Base-by-base conservation (phyloP, 2,113 vertebrate species). In the Eulemur rufifrons region DNA sequence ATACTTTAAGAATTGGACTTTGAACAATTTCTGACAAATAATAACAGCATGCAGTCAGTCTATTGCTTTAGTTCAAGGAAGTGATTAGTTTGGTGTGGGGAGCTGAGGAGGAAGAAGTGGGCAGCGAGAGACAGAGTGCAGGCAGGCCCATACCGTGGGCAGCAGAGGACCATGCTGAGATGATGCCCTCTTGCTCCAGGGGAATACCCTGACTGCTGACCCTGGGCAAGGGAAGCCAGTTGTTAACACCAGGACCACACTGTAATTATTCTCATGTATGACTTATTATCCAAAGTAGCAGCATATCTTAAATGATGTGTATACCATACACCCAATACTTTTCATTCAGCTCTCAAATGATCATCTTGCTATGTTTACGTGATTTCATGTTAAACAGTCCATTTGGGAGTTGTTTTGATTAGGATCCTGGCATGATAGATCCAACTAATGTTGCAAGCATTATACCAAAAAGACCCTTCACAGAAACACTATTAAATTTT, bases 1-100 rank as follows among this genome's bases (percentile, higher is more conserved):
- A 29, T 39, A 63, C 25, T 95, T 86, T 77, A 90, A 95, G n/a
- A 91, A 94, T 1, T 61, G 59, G 52, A 47, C 39, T 88, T 87
- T 27, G 68, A 87, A 56, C 29, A 66, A 52, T 82, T 81, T 95
- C 84, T 66, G 32, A 92, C 76, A 54, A 61, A 81, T 37, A 92
- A 61, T 87, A 73, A 71, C 6, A 80, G 71, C 27, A 21, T 34
- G 13, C 14, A 29, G 23, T 34, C n/a, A n/a, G 25, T 23, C 56
- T 34, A 61, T 34, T 86, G 54, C 63, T 66, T 97, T 86, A 54
- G 50, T 63, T n/a, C 10, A 82, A 68, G n/a, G 39, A 73, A 85
- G 29, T 15, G 32, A 71, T 93, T 63, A 2, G 6, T 56, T 89
- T 84, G 64, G 37, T 73, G 1, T 91, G 54, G 76, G 47, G 52